Conservation (phyloP, 2,113 vertebrate species). For the Megaceryle torquata region DNA sequence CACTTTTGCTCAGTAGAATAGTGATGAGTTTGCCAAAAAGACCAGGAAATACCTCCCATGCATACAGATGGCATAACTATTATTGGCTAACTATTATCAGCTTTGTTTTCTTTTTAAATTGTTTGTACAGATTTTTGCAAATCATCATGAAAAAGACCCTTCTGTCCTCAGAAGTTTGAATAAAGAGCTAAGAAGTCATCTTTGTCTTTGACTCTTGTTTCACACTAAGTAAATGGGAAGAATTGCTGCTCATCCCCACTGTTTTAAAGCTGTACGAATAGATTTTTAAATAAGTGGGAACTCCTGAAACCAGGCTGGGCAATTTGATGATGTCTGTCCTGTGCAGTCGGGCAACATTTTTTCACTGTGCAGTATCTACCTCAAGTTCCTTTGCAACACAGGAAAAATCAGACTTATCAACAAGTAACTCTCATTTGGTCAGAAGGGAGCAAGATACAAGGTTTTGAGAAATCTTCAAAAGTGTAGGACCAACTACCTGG, state of each 20-base stretch:
- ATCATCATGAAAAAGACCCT: not conserved
- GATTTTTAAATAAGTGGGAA: not conserved
- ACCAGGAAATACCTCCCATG: conserved; percentile 37
- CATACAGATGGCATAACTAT: conserved; percentile 33
- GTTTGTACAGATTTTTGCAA: not conserved
- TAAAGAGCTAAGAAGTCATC: not conserved
- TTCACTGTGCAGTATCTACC: not conserved
- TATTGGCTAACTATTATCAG: not conserved
- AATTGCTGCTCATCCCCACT: not conserved
- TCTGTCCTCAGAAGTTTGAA: not conserved
- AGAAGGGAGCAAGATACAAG: not conserved
- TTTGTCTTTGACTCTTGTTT: not conserved
- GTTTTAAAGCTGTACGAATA: not conserved
- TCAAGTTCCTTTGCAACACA: not conserved
- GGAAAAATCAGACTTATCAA: not conserved
- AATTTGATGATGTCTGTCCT: not conserved
- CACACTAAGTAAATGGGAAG: not conserved
- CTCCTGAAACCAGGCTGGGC: not conserved
- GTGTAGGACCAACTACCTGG: not conserved
- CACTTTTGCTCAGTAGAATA: conserved; percentile 41
- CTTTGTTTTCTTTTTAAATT: not conserved
- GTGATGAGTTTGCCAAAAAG: conserved; percentile 43
- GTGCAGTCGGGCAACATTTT: not conserved
- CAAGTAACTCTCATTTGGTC: not conserved
- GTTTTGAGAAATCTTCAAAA: not conserved